A percentile compares a stretch with the other conserved stretches of the same genome.
phyloP scores from a whole-genome alignment of 92 coral and sea anemone genomes.

The Metridium senile region DNA sequence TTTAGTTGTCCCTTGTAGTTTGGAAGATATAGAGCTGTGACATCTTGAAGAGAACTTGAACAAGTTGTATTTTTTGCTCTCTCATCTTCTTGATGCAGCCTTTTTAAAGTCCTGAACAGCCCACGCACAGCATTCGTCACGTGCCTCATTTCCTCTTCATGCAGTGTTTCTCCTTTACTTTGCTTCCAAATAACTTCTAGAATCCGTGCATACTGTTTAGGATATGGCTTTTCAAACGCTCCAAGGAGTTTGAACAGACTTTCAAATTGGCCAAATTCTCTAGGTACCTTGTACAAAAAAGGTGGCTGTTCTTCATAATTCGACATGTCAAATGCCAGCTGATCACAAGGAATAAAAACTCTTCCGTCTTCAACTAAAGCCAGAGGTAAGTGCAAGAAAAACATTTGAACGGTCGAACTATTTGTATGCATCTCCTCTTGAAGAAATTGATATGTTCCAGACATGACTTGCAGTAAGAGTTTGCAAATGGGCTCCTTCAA shows the following conservation, averaged over 20 bases:
- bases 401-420: conserved; percentile 4
- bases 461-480: conserved; percentile 51
- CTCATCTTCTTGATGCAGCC: conserved; percentile 23
- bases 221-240: conserved; percentile 75
- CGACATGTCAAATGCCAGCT: conserved; percentile 60
- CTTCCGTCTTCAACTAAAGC: conserved; percentile 72
- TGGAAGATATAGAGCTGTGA: conserved; percentile 67
- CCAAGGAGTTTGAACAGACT: conserved; percentile 84
- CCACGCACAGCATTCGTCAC: conserved; percentile 68
- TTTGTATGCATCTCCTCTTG: conserved; percentile 10
- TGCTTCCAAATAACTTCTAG: conserved; percentile 41
- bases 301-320: conserved; percentile 55
- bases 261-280: conserved; percentile 59
- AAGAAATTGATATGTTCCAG: conserved; percentile 56
- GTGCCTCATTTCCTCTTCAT: conserved; percentile 50
- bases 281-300: conserved; percentile 73
- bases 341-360: conserved; percentile 77
- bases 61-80: not conserved
- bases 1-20: conserved; percentile 43
- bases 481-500: conserved; percentile 33
- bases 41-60: conserved; percentile 11
- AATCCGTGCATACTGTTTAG: conserved; percentile 73
- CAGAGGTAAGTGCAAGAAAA: conserved; percentile 47
- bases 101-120: conserved; percentile 52
- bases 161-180: conserved; percentile 56